Conservation (phyloP, 2,113 vertebrate species). For the Butastur rufipennis region DNA sequence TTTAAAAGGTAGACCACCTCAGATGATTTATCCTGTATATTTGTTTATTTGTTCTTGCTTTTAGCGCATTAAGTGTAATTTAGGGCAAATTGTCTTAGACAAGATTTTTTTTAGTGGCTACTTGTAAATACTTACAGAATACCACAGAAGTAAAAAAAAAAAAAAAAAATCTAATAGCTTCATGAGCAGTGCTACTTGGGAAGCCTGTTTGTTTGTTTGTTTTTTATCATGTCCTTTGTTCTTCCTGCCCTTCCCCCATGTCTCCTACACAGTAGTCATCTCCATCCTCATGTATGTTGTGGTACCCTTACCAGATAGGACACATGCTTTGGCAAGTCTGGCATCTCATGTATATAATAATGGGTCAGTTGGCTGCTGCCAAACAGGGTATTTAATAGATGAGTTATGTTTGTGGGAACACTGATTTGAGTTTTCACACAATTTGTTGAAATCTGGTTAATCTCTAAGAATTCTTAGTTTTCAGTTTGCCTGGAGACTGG, state of each 20-base stretch:
- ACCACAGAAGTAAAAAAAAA: background rate
- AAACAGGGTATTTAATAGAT: background rate
- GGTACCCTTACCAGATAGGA: background rate
- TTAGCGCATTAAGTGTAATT: background rate
- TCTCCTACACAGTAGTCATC: background rate
- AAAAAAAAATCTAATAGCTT: background rate
- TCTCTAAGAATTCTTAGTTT: background rate
- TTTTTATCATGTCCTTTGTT: background rate
- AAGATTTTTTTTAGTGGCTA: background rate
- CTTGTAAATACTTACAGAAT: background rate
- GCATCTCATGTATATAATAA: background rate
- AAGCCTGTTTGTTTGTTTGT: background rate
- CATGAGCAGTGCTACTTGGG: background rate
- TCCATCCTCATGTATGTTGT: background rate
- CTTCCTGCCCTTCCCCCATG: background rate
- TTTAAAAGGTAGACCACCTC: background rate
- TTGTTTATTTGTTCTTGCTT: background rate
- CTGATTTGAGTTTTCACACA: background rate
- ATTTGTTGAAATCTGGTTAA: background rate
- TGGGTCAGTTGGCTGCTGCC: background rate
- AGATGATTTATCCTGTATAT: accelerated
- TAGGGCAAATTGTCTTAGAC: background rate
- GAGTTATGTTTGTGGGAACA: background rate
- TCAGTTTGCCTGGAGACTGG: background rate
- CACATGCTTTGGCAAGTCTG: background rate